Evolutionary conservation across 2,888 invertebrate genomes (phyloP).

Genomic region (Scaptomyza parva): DNA sequence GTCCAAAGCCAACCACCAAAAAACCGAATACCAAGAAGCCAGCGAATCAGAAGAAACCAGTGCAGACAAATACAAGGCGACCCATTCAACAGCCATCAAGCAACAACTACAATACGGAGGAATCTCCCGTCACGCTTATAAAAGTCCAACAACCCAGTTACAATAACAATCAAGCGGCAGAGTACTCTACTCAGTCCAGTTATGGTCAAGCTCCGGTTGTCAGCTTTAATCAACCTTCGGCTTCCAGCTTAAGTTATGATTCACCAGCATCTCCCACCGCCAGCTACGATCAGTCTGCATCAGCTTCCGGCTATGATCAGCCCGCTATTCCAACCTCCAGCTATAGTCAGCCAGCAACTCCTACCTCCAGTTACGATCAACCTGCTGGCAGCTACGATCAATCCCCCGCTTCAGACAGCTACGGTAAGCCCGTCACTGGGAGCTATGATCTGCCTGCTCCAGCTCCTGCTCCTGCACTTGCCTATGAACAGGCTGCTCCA

Average conservation of each 20-base stretch:
- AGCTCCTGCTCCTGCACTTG: slow-evolving; percentile 8
- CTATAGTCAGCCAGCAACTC: slow-evolving; percentile 36
- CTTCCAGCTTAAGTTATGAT: slow-evolving; percentile 35
- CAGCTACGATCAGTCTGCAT: slow-evolving; percentile 55
- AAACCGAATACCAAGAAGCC: slow-evolving; percentile 75
- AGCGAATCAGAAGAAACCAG: slow-evolving; percentile 40
- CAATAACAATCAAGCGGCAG: slow-evolving; percentile 45
- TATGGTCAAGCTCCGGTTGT: slow-evolving; percentile 23
- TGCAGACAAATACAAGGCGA: slow-evolving; percentile 47
- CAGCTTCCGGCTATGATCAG: slow-evolving; percentile 31
- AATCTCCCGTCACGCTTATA: slow-evolving; percentile 62
- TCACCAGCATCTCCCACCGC: slow-evolving; percentile 26
- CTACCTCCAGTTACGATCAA: slow-evolving; percentile 12
- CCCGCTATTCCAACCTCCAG: slow-evolving; percentile 32
- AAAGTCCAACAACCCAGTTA: slow-evolving; percentile 58
- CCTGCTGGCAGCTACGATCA: slow-evolving; percentile 8
- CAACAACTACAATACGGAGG: slow-evolving; percentile 36
- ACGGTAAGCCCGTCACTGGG: not conserved
- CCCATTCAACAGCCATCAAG: slow-evolving; percentile 38
- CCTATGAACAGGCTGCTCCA: slow-evolving; percentile 43
- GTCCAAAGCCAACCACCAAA: slow-evolving; percentile 68
- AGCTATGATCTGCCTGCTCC: slow-evolving; percentile 21
- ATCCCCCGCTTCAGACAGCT: not conserved
- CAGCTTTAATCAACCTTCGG: slow-evolving; percentile 43
- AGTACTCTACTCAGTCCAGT: slow-evolving; percentile 12